Evolutionary conservation across 1,140 invertebrate species (phyloP).

Genomic region (Campoletis sonorensis): DNA sequence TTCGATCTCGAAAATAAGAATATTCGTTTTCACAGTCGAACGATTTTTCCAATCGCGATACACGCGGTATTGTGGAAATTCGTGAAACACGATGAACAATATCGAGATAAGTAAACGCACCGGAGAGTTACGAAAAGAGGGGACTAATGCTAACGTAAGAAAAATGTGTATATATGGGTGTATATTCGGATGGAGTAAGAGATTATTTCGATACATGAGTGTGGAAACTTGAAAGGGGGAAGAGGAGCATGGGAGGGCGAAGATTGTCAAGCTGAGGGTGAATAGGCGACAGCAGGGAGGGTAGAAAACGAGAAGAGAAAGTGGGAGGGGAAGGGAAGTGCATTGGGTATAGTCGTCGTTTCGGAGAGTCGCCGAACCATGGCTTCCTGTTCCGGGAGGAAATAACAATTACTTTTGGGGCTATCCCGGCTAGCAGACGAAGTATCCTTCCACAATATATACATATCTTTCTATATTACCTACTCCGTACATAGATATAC

Average conservation of each 20-base stretch:
- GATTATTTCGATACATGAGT: slow-evolving; percentile 35
- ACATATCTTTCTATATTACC: slow-evolving; percentile 5
- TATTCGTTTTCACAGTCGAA: background rate
- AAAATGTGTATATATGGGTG: background rate
- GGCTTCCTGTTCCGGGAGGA: slow-evolving; percentile 49
- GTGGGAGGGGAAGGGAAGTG: background rate
- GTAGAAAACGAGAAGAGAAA: slow-evolving; percentile 28
- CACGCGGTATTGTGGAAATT: background rate
- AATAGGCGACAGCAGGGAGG: slow-evolving; percentile 10
- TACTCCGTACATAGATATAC: background rate
- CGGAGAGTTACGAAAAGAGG: background rate
- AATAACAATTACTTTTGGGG: slow-evolving; percentile 52
- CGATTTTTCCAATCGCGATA: background rate
- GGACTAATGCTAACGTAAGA: background rate
- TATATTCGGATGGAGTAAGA: slow-evolving; percentile 12
- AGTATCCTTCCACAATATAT: slow-evolving; percentile 32
- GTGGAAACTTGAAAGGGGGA: slow-evolving; percentile 13
- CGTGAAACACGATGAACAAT: slow-evolving; percentile 14
- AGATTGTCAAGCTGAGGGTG: background rate
- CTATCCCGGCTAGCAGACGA: slow-evolving; percentile 27
- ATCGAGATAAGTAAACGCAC: background rate
- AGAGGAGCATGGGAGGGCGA: background rate
- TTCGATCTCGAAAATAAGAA: too few relatives aligned
- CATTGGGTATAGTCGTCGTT: slow-evolving; percentile 35
- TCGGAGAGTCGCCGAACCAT: slow-evolving; percentile 47